Percentiles rank a stretch among this genome's conserved stretches.
phyloP scores from a whole-genome alignment of 2,888 invertebrate species.

The Rhaphigaster nebulosa region DNA sequence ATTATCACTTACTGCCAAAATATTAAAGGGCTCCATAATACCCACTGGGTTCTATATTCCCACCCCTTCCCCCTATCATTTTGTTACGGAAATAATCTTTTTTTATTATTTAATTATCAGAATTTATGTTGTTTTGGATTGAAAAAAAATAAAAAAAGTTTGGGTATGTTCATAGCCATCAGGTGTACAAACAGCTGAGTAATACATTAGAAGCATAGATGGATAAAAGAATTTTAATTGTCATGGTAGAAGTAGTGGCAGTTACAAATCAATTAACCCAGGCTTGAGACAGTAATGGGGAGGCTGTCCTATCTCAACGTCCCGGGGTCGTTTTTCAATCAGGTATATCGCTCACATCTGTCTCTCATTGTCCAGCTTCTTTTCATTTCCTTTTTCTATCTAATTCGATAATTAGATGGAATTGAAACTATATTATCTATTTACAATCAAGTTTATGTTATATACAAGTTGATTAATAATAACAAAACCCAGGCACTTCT shows the following conservation, averaged over 20 bases:
- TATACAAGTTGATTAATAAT: too few relatives aligned
- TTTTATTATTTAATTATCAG: too few relatives aligned
- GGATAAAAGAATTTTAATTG: background rate
- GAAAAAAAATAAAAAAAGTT: background rate
- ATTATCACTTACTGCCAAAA: too few relatives aligned
- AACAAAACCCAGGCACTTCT: too few relatives aligned
- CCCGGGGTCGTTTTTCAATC: background rate
- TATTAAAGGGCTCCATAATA: too few relatives aligned
- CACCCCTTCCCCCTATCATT: too few relatives aligned
- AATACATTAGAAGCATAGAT: constrained; percentile 7
- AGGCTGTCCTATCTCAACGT: background rate
- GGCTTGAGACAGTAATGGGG: background rate
- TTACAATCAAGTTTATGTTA: too few relatives aligned
- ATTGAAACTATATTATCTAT: too few relatives aligned
- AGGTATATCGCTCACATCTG: background rate
- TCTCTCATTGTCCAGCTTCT: background rate
- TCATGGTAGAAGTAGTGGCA: background rate
- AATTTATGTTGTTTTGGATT: too few relatives aligned
- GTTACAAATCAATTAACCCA: background rate
- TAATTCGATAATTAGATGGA: background rate
- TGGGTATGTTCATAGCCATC: background rate
- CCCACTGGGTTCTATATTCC: too few relatives aligned
- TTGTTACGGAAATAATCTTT: too few relatives aligned
- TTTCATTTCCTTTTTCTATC: background rate
- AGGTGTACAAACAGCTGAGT: background rate